Evolutionary conservation across 2,888 invertebrate species (phyloP), one percentile per base, ranked within the genome.

Genomic region (Venusia cambrica): DNA sequence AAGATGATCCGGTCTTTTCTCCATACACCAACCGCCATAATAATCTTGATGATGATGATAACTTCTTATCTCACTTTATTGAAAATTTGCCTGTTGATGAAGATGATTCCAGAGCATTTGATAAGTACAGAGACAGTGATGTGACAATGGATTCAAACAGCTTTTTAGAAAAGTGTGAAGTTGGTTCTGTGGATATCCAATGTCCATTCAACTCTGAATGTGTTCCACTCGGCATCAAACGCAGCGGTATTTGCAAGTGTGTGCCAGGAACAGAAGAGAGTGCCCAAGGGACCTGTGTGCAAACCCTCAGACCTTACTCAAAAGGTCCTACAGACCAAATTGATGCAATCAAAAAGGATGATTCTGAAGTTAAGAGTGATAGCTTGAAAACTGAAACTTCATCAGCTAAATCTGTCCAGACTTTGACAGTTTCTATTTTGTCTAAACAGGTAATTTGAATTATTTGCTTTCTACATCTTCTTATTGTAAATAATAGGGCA

Each of bases 151-250:
- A 90, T 13, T 88, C 87, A 4, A 68, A 77, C 1, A 87, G 73
- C 37, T 88, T 81, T 53, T 62, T 85, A 20, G 77, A 88, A 25
- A 88, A 88, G 46, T 94, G 94, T 73, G 89, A 90, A 65, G 78
- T 90, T 9, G 92, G 89, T 5, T 61, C 70, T 1, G 87, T 70
- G 26, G 80, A 89, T 27, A 35, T 34, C 2, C 39, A 40, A 13
- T 95, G 95, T 57, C 89, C 89, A 1, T 77, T 81, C 10, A 92
- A 94, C 65, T 92, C 95, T 64, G 89, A 92, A 52, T 96, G 96
- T 64, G 74, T 92, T 28, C 81, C 81, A 0, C 26, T 85, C 4
- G 73, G 76, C 1, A 39, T 75, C 0, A 91, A 92, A 61, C 77
- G 90, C 18, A 89, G 89, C 50, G 94, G 95, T 0, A 74, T 92